A percentile compares a stretch with the other conserved stretches of the same genome.
Conservation (phyloP, 2,113 vertebrate species). For the Condylura cristata region DNA sequence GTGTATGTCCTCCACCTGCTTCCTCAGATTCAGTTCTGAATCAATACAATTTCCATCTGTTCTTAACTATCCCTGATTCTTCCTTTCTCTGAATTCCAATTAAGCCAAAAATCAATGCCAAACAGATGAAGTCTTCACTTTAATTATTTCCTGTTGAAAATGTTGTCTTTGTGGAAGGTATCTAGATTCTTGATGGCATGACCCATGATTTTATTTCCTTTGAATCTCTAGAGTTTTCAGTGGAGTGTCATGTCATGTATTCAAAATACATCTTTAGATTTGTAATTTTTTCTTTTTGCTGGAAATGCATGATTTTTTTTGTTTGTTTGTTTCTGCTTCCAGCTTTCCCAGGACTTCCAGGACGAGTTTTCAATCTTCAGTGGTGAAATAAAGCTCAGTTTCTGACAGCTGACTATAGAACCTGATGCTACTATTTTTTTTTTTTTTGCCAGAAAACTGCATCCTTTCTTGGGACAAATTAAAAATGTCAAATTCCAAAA, state of each 20-base stretch:
- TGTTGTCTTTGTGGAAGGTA: not conserved
- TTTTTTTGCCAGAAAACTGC: not conserved
- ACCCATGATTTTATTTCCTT: not conserved
- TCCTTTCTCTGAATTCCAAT: not conserved
- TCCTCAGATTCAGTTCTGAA: not conserved
- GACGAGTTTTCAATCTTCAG: not conserved
- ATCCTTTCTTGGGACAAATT: not conserved
- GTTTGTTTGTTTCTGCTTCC: not conserved
- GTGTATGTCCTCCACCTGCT: not conserved
- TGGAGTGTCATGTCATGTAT: not conserved
- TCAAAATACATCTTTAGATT: not conserved
- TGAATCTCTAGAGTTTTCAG: not conserved
- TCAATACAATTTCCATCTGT: not conserved
- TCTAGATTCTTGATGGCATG: not conserved
- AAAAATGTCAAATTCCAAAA: conserved; percentile 10
- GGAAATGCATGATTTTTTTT: not conserved
- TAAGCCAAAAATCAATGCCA: not conserved
- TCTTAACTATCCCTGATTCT: not conserved
- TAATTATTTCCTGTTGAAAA: not conserved
- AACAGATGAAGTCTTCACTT: not conserved
- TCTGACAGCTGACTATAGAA: not conserved
- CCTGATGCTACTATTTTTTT: not conserved
- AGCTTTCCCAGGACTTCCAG: not conserved
- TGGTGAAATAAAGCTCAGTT: not conserved
- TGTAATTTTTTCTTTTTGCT: no score